Percentiles rank a stretch among this genome's conserved stretches.
These are phyloP conservation scores for Amphibalanus amphitrite DNA, from an alignment of 1,140 invertebrate genomes.

Conservation along the genomic window DNA sequence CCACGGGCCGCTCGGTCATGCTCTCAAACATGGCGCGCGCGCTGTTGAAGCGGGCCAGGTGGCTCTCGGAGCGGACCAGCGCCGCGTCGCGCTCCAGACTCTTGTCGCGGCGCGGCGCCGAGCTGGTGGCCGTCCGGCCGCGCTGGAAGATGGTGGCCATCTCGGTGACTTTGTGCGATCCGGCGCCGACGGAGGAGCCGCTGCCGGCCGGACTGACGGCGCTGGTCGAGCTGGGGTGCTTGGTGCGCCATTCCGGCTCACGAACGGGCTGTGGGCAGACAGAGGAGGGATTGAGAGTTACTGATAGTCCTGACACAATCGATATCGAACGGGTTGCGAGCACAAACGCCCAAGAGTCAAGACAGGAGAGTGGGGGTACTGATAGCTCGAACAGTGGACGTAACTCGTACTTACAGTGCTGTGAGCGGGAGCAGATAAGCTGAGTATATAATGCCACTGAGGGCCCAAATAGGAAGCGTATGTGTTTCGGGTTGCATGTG, in stretches of 20 bases:
- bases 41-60: constrained; percentile 76
- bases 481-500: too few relatives aligned
- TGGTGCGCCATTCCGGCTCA: neutral
- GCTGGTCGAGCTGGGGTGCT: too few relatives aligned
- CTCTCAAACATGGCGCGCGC: constrained; percentile 83
- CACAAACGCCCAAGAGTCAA: too few relatives aligned
- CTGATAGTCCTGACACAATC: too few relatives aligned
- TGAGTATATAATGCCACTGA: too few relatives aligned
- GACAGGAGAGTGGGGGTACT: too few relatives aligned
- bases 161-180: constrained; percentile 56
- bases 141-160: constrained; percentile 72
- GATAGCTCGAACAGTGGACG: too few relatives aligned
- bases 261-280: neutral
- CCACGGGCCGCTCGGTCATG: constrained; percentile 40
- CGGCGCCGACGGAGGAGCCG: neutral
- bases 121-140: constrained; percentile 14
- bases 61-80: constrained; percentile 69
- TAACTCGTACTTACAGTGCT: too few relatives aligned
- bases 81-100: constrained; percentile 39
- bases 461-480: too few relatives aligned
- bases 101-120: constrained; percentile 18
- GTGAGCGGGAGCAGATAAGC: too few relatives aligned
- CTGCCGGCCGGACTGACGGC: neutral
- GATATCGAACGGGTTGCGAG: too few relatives aligned
- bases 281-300: neutral